Evolutionary conservation across 2,797 vertebrate species (phyloP).

Genomic region (Myotis daubentonii): DNA sequence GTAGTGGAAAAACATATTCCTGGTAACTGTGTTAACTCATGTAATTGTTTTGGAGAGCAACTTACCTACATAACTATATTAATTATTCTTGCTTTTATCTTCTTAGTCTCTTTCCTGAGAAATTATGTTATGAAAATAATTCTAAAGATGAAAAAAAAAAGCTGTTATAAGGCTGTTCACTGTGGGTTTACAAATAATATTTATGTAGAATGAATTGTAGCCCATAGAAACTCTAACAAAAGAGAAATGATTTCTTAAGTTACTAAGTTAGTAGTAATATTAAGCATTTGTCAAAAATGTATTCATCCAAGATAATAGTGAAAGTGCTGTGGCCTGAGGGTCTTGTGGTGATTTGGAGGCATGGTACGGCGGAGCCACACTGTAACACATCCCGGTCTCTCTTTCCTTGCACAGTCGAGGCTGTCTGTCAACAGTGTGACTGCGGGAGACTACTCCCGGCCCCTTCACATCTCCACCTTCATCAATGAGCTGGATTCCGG

Average conservation of each 20-base stretch:
- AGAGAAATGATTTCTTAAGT: not conserved
- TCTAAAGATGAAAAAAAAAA: not conserved
- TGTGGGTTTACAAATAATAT: not conserved
- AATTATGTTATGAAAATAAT: constrained; percentile 3
- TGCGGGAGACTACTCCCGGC: constrained; percentile 94
- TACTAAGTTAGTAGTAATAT: not conserved
- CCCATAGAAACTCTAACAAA: not conserved
- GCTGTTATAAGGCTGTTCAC: not conserved
- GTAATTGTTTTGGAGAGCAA: not conserved
- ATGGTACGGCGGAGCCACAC: not conserved
- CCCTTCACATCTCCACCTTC: constrained; percentile 96
- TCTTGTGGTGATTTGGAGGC: not conserved
- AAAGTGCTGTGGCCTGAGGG: not conserved
- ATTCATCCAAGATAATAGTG: not conserved
- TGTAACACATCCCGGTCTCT: not conserved
- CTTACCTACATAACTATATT: not conserved
- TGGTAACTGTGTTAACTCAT: not conserved
- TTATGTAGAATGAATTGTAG: not conserved
- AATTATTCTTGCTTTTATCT: constrained; percentile 7
- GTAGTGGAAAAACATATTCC: not conserved
- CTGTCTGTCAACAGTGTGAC: constrained; percentile 99
- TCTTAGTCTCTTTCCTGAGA: not conserved
- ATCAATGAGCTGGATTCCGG: constrained; percentile 99
- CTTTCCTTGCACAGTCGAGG: constrained; percentile 87
- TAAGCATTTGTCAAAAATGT: not conserved